Evolutionary conservation across 2,113 vertebrate species (phyloP), one percentile per base, ranked within the genome.

Genomic region (Oryzias woworae): DNA sequence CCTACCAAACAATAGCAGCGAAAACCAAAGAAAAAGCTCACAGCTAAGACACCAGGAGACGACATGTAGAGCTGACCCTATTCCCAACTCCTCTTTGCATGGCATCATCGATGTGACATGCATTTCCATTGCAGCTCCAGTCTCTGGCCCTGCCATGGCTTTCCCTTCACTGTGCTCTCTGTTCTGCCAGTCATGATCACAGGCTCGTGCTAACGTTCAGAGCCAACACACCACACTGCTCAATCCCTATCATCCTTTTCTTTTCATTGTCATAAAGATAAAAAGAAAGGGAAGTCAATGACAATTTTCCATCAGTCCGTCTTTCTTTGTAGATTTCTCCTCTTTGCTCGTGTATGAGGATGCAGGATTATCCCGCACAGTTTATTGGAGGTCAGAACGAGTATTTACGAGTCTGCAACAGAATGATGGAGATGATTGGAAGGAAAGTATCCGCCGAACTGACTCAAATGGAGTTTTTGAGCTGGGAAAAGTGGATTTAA

Each of bases 51-150:
- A 75, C 24, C 18, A 31, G 31, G 53, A 73, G 70, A 62, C 64
- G 20, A 66, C 58, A 75, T 57, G 62, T 49, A 51, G 68, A 58
- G 65, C 50, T 72, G 88, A 88, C 77, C 82, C 70, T 62, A 23
- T 84, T 84, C 70, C 64, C 71, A 78, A 73, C 75, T 80, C 77
- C 76, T 75, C 58, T 66, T 45, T 51, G 28, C 58, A 7, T 49
- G 80, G 76, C 72, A 66, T 88, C 86, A 92, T 91, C 70, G 69
- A 91, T 89, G 90, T 92, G 90, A 92, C 90, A 75, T 36, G 75
- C 73, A 77, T 91, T 88, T 80, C 69, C 78, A 67, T 67, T 31
- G 41, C 72, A 22, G 62, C 72, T 63, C 78, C 73, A 41, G 70
- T 75, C 74, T 72, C 52, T 53, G 52, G 78, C 63, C 66, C 67